Conservation (phyloP, 2,113 vertebrate species). For the Nibea coibor region DNA sequence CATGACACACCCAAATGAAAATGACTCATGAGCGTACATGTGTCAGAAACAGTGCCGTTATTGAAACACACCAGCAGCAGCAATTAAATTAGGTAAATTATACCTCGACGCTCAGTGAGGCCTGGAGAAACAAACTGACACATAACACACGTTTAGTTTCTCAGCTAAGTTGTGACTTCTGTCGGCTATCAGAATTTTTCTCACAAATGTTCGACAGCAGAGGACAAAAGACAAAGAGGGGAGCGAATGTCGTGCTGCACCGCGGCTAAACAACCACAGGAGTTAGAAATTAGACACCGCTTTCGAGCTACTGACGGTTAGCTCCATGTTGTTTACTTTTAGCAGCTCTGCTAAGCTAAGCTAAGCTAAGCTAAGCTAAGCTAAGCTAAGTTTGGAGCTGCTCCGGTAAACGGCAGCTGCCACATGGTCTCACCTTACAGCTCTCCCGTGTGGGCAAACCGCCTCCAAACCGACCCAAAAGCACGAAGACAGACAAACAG, state of each 20-base stretch:
- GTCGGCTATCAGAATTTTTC: neutral
- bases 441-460: neutral
- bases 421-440: conserved; percentile 10
- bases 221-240: neutral
- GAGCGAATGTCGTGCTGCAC: neutral
- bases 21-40: too few relatives aligned
- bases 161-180: neutral
- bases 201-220: neutral
- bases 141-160: neutral
- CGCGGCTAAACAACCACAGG: neutral
- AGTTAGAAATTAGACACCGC: neutral
- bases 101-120: too few relatives aligned
- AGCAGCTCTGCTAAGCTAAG: neutral
- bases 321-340: neutral
- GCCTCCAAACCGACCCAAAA: neutral
- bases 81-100: too few relatives aligned
- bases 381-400: conserved; percentile 1
- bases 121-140: too few relatives aligned
- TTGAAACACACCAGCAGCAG: too few relatives aligned
- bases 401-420: neutral
- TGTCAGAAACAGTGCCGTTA: too few relatives aligned
- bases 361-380: conserved; percentile 29
- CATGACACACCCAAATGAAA: too few relatives aligned
- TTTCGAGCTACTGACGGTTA: too few relatives aligned
- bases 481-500: neutral